These are phyloP conservation scores for Murina feae DNA, from an alignment of 2,113 vertebrate genomes.

Conservation along the genomic window DNA sequence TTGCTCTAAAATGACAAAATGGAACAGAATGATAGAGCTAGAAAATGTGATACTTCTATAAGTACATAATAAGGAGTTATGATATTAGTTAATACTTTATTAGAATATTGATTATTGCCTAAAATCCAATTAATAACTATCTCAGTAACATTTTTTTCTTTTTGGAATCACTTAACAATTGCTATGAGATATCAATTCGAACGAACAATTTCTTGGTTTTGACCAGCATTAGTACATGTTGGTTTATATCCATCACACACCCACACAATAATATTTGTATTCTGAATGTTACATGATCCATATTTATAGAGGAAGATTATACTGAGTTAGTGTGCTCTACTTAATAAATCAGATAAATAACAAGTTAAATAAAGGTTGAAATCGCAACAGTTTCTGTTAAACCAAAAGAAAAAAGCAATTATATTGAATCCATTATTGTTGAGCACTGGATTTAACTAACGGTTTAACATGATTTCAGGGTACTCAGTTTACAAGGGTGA, in stretches of 20 bases:
- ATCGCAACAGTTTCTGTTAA: background rate
- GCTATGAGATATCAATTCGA: background rate
- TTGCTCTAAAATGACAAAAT: slow-evolving; percentile 71
- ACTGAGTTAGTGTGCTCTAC: background rate
- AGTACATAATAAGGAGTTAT: slow-evolving; percentile 61
- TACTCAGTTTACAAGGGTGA: background rate
- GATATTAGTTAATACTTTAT: slow-evolving; percentile 55
- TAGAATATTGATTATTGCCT: slow-evolving; percentile 53
- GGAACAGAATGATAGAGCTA: slow-evolving; percentile 75
- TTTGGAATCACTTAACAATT: background rate
- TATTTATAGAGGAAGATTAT: background rate
- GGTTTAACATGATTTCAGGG: background rate
- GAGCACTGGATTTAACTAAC: background rate
- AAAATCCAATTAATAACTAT: slow-evolving; percentile 61
- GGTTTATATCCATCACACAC: background rate
- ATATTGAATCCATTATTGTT: background rate
- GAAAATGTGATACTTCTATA: slow-evolving; percentile 72
- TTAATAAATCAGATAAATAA: background rate
- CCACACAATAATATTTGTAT: background rate
- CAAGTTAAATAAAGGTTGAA: background rate
- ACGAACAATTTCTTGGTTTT: background rate
- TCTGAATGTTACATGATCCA: background rate
- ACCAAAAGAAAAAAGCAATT: background rate
- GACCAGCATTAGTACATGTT: background rate
- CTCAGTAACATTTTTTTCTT: background rate